Conservation (phyloP, 2,888 invertebrate species). For the Eledona agricola region DNA sequence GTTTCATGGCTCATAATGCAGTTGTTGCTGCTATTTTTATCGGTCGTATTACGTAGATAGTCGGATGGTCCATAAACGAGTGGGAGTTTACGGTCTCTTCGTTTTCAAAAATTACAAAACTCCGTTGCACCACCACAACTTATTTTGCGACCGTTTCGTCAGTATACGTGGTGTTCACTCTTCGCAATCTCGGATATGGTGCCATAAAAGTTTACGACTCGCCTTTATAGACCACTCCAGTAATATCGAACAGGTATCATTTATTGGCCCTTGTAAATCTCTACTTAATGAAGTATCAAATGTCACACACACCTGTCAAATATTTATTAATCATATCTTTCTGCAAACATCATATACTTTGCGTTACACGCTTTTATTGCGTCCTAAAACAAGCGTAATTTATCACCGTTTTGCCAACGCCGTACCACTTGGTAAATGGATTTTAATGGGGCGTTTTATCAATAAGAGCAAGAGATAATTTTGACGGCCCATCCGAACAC, state of each 20-base stretch:
- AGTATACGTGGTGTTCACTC: slow-evolving; percentile 19
- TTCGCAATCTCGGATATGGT: slow-evolving; percentile 54
- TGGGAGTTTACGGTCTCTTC: slow-evolving; percentile 42
- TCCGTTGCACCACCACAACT: slow-evolving; percentile 30
- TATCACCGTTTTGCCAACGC: slow-evolving; percentile 33
- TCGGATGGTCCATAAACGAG: slow-evolving; percentile 44
- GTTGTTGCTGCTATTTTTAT: slow-evolving; percentile 44
- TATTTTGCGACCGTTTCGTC: slow-evolving; percentile 26
- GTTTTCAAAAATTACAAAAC: slow-evolving; percentile 39
- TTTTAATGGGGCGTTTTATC: slow-evolving; percentile 33
- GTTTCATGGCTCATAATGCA: slow-evolving; percentile 40
- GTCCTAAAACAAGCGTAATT: slow-evolving; percentile 35
- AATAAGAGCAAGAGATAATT: slow-evolving; percentile 26
- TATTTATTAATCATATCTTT: slow-evolving; percentile 52
- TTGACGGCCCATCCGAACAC: slow-evolving; percentile 28
- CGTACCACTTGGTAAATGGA: slow-evolving; percentile 33
- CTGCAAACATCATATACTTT: slow-evolving; percentile 45
- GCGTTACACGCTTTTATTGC: slow-evolving; percentile 37
- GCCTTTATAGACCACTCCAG: slow-evolving; percentile 59
- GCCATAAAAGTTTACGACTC: slow-evolving; percentile 59
- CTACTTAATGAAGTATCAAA: slow-evolving; percentile 59
- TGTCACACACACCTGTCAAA: slow-evolving; percentile 60
- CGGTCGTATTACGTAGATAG: slow-evolving; percentile 42
- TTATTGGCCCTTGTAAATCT: slow-evolving; percentile 61
- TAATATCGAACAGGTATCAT: slow-evolving; percentile 60